Conservation (phyloP, 1,140 invertebrate genomes). For the Metaphire vulgaris region DNA sequence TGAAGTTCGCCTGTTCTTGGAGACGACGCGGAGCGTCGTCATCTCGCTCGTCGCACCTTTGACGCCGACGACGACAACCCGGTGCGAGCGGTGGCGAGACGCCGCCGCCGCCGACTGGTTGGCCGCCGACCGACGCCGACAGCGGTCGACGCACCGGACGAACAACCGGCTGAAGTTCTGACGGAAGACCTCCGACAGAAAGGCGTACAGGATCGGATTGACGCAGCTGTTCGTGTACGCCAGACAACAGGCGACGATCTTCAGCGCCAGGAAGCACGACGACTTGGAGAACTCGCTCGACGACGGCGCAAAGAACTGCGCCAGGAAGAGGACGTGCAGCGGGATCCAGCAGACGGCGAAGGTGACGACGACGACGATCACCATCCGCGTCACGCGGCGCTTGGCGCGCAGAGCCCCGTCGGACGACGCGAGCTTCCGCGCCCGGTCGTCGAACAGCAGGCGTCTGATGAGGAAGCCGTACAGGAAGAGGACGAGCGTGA, state of each 20-base stretch:
- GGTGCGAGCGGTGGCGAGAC: too few relatives aligned
- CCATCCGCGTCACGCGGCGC: conserved; percentile 78
- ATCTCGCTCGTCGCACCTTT: too few relatives aligned
- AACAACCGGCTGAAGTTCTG: conserved; percentile 23
- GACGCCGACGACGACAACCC: too few relatives aligned
- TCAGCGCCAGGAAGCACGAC: conserved; percentile 60
- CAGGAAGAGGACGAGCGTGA: conserved; percentile 69
- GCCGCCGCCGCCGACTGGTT: too few relatives aligned
- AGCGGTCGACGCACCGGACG: neutral
- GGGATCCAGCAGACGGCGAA: conserved; percentile 94
- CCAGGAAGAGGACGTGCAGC: conserved; percentile 64
- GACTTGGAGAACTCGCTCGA: conserved; percentile 9
- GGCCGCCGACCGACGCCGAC: neutral
- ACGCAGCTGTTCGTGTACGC: conserved; percentile 26
- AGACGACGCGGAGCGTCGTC: too few relatives aligned
- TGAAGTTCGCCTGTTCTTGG: too few relatives aligned
- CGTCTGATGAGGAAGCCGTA: conserved; percentile 80
- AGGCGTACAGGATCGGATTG: conserved; percentile 26
- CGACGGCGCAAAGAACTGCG: conserved; percentile 47
- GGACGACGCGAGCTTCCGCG: neutral
- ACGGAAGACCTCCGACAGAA: conserved; percentile 25
- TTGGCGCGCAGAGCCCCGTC: conserved; percentile 63
- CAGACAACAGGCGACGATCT: conserved; percentile 73
- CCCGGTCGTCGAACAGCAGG: conserved; percentile 50
- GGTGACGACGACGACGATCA: conserved; percentile 85